phyloP scores from a whole-genome alignment of 2,888 invertebrate species.

The Harpalus rufipes region DNA sequence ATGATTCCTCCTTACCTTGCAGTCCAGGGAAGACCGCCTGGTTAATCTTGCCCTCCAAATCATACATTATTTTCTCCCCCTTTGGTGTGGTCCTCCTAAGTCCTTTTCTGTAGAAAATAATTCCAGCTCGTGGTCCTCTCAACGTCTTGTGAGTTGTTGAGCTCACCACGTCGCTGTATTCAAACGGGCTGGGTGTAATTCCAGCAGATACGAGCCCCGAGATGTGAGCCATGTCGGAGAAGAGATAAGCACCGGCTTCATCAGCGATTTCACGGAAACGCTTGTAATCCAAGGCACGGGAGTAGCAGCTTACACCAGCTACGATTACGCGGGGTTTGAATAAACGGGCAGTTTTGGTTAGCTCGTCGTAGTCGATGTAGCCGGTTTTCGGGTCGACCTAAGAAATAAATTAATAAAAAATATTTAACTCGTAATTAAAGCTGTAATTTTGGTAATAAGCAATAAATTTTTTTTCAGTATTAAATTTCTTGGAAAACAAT shows the following conservation, averaged over 20 bases:
- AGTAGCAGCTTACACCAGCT: conserved; percentile 96
- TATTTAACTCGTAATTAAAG: too few relatives aligned
- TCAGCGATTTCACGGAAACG: conserved; percentile 91
- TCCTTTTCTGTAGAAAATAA: conserved; percentile 96
- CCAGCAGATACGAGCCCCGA: conserved; percentile 94
- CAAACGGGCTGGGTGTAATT: conserved; percentile 93
- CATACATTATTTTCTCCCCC: conserved; percentile 92
- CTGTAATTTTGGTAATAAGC: too few relatives aligned
- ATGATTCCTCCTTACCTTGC: conserved; percentile 80
- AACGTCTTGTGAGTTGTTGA: conserved; percentile 98
- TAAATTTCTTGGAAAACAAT: too few relatives aligned
- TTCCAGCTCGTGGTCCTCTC: conserved; percentile 91
- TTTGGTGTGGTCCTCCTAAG: conserved; percentile 87
- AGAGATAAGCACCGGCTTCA: conserved; percentile 90
- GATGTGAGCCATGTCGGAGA: conserved; percentile 98
- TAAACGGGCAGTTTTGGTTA: conserved; percentile 88
- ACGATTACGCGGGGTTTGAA: conserved; percentile 96
- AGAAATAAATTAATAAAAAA: neutral
- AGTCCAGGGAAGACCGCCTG: conserved; percentile 94
- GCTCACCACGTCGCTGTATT: conserved; percentile 93
- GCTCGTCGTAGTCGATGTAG: conserved; percentile 93
- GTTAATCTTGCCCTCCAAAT: conserved; percentile 93
- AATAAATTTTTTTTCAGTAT: too few relatives aligned
- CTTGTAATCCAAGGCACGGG: conserved; percentile 94
- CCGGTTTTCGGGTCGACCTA: conserved; percentile 88